Evolutionary conservation across 1,140 invertebrate genomes (phyloP).

Genomic region (Megathymus violae): DNA sequence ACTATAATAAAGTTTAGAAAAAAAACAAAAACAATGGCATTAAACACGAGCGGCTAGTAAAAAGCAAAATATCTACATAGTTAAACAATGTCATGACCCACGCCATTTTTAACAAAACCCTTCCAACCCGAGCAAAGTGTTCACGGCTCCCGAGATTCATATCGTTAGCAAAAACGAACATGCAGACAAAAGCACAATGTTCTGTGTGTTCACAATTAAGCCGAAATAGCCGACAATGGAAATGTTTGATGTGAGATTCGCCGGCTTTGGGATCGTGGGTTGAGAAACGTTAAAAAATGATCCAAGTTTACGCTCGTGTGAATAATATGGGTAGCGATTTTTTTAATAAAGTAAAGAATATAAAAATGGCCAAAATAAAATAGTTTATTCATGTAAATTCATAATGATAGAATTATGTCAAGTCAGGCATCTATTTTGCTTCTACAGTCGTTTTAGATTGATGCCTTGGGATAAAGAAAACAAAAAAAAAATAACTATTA

Average conservation of each 20-base stretch:
- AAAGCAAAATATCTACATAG: not conserved
- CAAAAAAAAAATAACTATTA: too few species aligned
- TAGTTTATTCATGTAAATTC: too few species aligned
- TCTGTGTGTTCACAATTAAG: slow-evolving; percentile 5
- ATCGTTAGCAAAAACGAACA: slow-evolving; percentile 2
- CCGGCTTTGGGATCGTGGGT: not conserved
- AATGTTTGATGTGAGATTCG: not conserved
- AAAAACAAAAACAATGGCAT: too few species aligned
- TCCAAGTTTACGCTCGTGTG: not conserved
- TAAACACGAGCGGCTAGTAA: too few species aligned
- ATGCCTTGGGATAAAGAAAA: too few species aligned
- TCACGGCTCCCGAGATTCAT: not conserved
- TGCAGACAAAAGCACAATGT: not conserved
- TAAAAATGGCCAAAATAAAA: too few species aligned
- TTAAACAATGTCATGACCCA: not conserved
- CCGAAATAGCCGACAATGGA: not conserved
- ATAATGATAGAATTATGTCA: too few species aligned
- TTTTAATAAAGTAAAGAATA: not conserved
- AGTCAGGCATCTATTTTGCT: too few species aligned
- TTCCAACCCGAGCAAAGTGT: slow-evolving; percentile 3
- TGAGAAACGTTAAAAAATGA: not conserved
- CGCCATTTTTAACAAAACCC: slow-evolving; percentile 4
- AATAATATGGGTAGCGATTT: not conserved
- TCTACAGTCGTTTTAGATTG: too few species aligned
- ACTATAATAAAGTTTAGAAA: too few species aligned